Conservation (phyloP, 2,113 vertebrate genomes). For the Xiphophorus maculatus region DNA sequence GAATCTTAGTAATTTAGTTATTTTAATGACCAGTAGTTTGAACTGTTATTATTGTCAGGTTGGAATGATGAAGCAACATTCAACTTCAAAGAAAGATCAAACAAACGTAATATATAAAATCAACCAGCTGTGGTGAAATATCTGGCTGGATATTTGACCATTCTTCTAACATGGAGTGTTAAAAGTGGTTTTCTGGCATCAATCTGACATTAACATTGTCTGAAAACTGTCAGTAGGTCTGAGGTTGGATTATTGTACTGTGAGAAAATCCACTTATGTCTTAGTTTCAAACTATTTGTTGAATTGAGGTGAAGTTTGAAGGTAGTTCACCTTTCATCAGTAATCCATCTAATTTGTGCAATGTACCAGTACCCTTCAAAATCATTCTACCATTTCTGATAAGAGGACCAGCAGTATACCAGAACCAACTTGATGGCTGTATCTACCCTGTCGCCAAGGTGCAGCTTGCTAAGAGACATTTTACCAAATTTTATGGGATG, state of each 20-base stretch:
- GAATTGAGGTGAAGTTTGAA: neutral
- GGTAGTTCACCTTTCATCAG: too few species aligned
- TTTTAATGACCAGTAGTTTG: neutral
- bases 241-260: too few species aligned
- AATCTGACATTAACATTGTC: neutral
- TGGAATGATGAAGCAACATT: neutral
- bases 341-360: too few species aligned
- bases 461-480: too few species aligned
- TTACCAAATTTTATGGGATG: too few species aligned
- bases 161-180: neutral
- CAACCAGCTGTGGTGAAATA: too few species aligned
- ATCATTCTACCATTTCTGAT: too few species aligned
- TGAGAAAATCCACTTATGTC: too few species aligned
- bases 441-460: too few species aligned
- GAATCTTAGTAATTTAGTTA: neutral
- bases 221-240: neutral
- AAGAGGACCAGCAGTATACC: too few species aligned
- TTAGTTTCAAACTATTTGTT: neutral
- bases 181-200: neutral
- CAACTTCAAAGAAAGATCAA: neutral
- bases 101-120: neutral
- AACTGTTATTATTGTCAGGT: neutral
- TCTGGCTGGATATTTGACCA: neutral
- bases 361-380: neutral
- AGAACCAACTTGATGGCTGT: too few species aligned